Percentiles rank a stretch among this genome's conserved stretches.
phyloP scores from a whole-genome alignment of 2,797 vertebrate species.

The Aeoliscus strigatus region DNA sequence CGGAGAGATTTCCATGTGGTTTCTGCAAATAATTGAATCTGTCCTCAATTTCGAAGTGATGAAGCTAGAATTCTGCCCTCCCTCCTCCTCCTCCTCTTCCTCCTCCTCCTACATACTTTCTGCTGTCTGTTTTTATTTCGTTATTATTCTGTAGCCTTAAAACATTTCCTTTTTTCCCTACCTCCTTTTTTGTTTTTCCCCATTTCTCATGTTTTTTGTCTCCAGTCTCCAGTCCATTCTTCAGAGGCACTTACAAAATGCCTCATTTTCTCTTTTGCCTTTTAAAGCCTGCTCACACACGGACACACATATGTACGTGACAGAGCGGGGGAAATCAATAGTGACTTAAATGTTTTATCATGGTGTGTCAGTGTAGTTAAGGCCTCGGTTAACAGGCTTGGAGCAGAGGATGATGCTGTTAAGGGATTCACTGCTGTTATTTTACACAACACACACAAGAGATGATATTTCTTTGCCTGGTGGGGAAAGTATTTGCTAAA shows the following conservation, averaged over 20 bases:
- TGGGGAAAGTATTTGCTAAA: conserved; percentile 1
- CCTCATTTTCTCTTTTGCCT: conserved; percentile 17
- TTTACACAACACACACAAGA: no score
- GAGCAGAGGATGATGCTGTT: conserved; percentile 37
- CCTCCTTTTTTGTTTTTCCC: conserved; percentile 18
- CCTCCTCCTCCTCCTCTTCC: no score
- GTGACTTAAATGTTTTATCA: conserved; percentile 74
- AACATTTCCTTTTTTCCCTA: conserved; percentile 17
- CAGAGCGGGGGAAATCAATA: conserved; percentile 65
- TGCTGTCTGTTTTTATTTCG: no score
- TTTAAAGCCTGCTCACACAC: conserved; percentile 26
- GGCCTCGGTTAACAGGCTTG: conserved; percentile 57
- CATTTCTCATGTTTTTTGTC: conserved; percentile 25
- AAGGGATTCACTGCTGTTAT: conserved; percentile 44
- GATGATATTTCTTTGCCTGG: conserved; percentile 9
- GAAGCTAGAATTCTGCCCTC: no score
- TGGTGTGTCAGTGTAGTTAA: conserved; percentile 69
- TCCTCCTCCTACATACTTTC: no score
- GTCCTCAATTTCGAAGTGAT: conserved; percentile 77
- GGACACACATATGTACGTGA: conserved; percentile 4
- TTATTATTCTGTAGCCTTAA: neutral
- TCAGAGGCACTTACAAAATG: conserved; percentile 38
- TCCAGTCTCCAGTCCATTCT: conserved; percentile 45
- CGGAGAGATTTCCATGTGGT: conserved; percentile 71
- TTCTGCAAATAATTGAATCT: conserved; percentile 76